These are phyloP conservation scores for Drosophila infuscata DNA, from an alignment of 2,888 invertebrate species.

Conservation along the genomic window DNA sequence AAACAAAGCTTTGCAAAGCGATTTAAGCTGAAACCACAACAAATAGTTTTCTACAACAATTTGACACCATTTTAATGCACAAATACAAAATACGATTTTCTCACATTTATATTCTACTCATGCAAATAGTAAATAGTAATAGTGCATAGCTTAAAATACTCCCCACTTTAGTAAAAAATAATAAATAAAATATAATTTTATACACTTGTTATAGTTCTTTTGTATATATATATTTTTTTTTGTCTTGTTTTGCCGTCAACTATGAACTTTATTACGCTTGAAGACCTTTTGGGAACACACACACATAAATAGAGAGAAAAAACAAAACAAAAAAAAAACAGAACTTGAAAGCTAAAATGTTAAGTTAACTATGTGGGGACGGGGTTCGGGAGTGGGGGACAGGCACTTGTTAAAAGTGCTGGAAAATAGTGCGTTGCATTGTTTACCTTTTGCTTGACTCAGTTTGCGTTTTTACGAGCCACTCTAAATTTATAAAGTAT, in stretches of 20 bases:
- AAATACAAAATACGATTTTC: slow-evolving; percentile 43
- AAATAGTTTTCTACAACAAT: slow-evolving; percentile 63
- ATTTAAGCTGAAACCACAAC: slow-evolving; percentile 50
- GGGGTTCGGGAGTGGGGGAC: slow-evolving; percentile 3
- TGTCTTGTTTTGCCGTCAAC: slow-evolving; percentile 72
- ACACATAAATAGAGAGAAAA: slow-evolving; percentile 40
- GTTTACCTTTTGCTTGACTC: slow-evolving; percentile 78
- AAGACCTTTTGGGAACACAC: slow-evolving; percentile 67
- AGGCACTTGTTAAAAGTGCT: slow-evolving; percentile 79
- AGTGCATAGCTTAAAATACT: not conserved
- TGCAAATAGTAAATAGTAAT: slow-evolving; percentile 16
- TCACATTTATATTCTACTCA: slow-evolving; percentile 37
- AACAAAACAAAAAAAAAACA: slow-evolving; percentile 20
- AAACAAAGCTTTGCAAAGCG: slow-evolving; percentile 53
- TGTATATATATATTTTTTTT: slow-evolving; percentile 28
- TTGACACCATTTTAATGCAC: slow-evolving; percentile 68
- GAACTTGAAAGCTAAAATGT: slow-evolving; percentile 64
- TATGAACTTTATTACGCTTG: slow-evolving; percentile 78
- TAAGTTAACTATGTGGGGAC: slow-evolving; percentile 20
- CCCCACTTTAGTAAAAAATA: not conserved
- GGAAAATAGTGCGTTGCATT: slow-evolving; percentile 82
- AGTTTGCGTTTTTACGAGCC: slow-evolving; percentile 55
- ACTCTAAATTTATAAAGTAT: slow-evolving; percentile 54
- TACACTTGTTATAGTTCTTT: slow-evolving; percentile 60
- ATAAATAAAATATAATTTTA: slow-evolving; percentile 34